phyloP scores from a whole-genome alignment of 2,888 invertebrate species.

The Empis livida region DNA sequence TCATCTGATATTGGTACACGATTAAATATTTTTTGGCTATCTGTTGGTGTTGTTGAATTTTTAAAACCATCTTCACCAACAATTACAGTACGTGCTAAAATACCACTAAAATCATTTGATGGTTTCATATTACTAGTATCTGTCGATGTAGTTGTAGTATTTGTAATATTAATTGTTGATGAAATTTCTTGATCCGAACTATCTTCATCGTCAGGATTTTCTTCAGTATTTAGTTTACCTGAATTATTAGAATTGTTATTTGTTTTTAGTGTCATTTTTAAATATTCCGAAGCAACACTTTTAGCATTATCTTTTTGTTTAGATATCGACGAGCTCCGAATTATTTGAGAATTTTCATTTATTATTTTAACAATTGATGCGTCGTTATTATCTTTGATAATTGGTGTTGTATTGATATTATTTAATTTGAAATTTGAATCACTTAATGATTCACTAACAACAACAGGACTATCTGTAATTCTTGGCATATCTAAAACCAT shows the following conservation, averaged over 20 bases:
- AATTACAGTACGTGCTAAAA: conserved; percentile 35
- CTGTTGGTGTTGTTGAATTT: conserved; percentile 29
- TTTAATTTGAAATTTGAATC: neutral
- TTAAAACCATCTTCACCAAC: conserved; percentile 50
- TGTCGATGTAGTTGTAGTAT: conserved; percentile 1
- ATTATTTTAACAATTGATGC: no score
- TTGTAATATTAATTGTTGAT: neutral
- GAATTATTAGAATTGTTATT: neutral
- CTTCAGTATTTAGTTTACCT: conserved; percentile 8
- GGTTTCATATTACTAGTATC: conserved; percentile 16
- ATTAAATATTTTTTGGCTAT: conserved; percentile 35
- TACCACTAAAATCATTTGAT: conserved; percentile 28
- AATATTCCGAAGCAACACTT: conserved; percentile 51
- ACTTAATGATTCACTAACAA: neutral
- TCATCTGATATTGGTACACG: conserved; percentile 43
- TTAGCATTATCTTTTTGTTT: conserved; percentile 39
- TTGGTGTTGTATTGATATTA: neutral
- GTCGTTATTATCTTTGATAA: neutral
- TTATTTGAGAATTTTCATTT: no score
- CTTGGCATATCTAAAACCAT: neutral
- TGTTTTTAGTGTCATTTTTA: conserved; percentile 42
- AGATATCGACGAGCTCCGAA: no score
- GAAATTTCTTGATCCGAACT: conserved; percentile 16
- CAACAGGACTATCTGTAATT: neutral
- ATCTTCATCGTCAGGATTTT: conserved; percentile 16